Conservation (phyloP, 2,888 invertebrate species). For the Erebia palarica region DNA sequence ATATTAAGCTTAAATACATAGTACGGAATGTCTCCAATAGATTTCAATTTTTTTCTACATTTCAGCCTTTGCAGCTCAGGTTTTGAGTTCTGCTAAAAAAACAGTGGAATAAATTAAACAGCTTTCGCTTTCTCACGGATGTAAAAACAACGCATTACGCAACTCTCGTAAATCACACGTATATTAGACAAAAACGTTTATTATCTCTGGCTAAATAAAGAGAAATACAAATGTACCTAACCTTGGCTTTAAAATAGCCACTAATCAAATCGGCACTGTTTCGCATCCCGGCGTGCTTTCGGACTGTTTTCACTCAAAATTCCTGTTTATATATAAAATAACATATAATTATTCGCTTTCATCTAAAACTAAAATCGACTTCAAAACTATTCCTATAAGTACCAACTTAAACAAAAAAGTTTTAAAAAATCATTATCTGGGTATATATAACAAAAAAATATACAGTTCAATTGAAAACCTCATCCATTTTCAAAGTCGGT, state of each 20-base stretch:
- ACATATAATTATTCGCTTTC: too few relatives aligned
- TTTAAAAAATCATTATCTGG: too few relatives aligned
- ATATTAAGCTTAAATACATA: neutral
- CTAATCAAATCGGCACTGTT: neutral
- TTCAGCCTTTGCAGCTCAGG: neutral
- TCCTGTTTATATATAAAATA: too few relatives aligned
- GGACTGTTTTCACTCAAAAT: neutral
- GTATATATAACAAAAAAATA: too few relatives aligned
- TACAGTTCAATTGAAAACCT: too few relatives aligned
- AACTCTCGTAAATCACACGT: slow-evolving; percentile 27
- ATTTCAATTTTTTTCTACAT: too few relatives aligned
- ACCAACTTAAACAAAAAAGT: too few relatives aligned
- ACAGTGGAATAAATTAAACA: slow-evolving; percentile 27
- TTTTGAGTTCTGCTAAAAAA: neutral
- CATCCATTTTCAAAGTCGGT: too few relatives aligned
- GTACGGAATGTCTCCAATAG: neutral
- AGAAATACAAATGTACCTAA: slow-evolving; percentile 19
- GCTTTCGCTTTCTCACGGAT: slow-evolving; percentile 26
- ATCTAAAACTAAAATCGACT: too few relatives aligned
- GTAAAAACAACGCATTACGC: slow-evolving; percentile 22
- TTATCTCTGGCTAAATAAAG: slow-evolving; percentile 23
- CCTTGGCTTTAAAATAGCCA: slow-evolving; percentile 25
- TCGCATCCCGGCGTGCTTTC: neutral
- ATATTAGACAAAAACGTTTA: slow-evolving; percentile 24
- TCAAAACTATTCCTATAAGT: too few relatives aligned